Evolutionary conservation across 53 echinoderm and acorn worm genomes (phyloP).

Genomic region (Paelopatides confundens): DNA sequence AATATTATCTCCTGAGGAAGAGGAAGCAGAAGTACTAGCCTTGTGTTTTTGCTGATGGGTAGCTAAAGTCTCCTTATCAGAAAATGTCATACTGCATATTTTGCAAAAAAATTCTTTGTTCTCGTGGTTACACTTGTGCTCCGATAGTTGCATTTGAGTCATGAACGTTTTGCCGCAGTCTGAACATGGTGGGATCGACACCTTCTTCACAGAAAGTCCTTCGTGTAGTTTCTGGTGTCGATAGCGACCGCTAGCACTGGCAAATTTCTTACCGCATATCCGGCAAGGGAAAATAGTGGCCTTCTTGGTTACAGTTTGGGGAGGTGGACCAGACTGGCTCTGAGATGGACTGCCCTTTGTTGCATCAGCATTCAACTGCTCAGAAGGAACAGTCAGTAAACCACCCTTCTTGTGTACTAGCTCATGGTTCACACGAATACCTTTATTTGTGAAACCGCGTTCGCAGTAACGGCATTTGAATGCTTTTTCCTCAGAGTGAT

Average conservation of each 20-base stretch:
- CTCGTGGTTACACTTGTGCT: background rate
- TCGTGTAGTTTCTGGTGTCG: slow-evolving; percentile 19
- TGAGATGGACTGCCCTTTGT: background rate
- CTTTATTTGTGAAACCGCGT: slow-evolving; percentile 4
- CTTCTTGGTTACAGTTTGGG: background rate
- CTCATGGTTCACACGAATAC: slow-evolving; percentile 17
- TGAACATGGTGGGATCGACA: background rate
- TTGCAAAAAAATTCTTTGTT: background rate
- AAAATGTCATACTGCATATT: background rate
- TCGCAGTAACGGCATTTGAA: slow-evolving; percentile 28
- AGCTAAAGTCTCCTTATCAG: background rate
- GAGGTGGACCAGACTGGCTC: background rate
- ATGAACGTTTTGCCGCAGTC: background rate
- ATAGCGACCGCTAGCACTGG: background rate
- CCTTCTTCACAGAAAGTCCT: background rate
- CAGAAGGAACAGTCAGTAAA: background rate
- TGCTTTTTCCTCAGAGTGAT: background rate
- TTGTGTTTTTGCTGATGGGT: background rate
- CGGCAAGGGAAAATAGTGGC: background rate
- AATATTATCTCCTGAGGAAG: background rate
- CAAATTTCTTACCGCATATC: slow-evolving; percentile 8
- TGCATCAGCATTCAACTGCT: background rate
- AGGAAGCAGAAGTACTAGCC: background rate
- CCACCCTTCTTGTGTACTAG: background rate
- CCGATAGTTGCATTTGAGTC: background rate